A percentile compares a stretch with the other conserved stretches of the same genome.
These are phyloP conservation scores for Meandrina meandrites DNA, from an alignment of 92 coral and sea anemone species.

Conservation along the genomic window DNA sequence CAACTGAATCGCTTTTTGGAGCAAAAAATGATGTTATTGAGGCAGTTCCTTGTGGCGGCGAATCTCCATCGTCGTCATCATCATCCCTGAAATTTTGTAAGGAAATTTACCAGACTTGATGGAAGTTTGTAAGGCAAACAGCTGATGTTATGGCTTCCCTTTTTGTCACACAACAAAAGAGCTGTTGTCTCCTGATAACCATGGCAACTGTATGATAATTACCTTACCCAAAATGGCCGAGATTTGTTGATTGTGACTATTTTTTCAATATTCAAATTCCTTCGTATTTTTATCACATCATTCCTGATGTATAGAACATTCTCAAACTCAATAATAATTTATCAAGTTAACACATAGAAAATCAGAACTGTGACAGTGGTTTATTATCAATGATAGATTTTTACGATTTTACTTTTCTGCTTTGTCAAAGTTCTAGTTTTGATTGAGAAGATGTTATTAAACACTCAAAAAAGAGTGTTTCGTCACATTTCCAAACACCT, in stretches of 20 bases:
- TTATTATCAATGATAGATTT: too few relatives aligned
- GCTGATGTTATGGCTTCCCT: neutral
- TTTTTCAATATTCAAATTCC: too few relatives aligned
- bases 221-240: neutral
- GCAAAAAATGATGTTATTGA: conserved; percentile 87
- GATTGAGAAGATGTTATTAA: too few relatives aligned
- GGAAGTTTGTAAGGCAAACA: neutral
- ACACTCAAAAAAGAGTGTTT: too few relatives aligned
- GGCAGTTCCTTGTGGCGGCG: conserved; percentile 84
- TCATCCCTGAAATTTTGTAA: conserved; percentile 60
- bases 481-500: neutral
- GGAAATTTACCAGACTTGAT: neutral
- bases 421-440: too few relatives aligned
- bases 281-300: too few relatives aligned
- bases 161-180: too few relatives aligned
- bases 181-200: neutral
- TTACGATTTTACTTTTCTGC: too few relatives aligned
- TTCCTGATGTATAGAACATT: neutral
- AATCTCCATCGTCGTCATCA: conserved; percentile 79
- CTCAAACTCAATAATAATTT: too few relatives aligned
- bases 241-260: too few relatives aligned
- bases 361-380: too few relatives aligned
- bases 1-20: conserved; percentile 55
- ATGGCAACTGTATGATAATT: neutral
- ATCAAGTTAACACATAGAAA: too few relatives aligned